Percentiles rank a stretch among this genome's conserved stretches.
phyloP scores from a whole-genome alignment of 2,113 vertebrate species.

The Oplegnathus fasciatus region DNA sequence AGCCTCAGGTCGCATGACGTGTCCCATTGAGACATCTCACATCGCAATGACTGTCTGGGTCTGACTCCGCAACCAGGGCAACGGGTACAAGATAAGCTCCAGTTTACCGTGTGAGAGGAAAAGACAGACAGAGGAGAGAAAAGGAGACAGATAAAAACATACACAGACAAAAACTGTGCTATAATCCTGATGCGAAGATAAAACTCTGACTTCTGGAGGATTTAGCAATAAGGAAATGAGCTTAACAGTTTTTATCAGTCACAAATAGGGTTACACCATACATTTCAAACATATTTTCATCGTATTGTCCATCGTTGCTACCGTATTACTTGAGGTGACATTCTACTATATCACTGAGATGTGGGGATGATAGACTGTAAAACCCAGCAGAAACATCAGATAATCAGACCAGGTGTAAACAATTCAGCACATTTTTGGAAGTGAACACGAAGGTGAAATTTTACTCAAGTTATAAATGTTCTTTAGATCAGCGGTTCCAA shows the following conservation, averaged over 20 bases:
- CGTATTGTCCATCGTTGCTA: background rate
- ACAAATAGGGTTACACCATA: background rate
- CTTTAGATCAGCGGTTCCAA: too few species aligned
- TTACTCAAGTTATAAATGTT: background rate
- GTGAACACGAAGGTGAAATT: background rate
- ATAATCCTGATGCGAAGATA: constrained; percentile 23
- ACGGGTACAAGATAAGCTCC: constrained; percentile 49
- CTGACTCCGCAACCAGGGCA: constrained; percentile 59
- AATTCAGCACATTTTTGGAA: background rate
- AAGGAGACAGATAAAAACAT: constrained; percentile 16
- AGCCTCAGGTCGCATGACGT: constrained; percentile 37
- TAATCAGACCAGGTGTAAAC: background rate
- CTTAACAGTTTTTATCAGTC: background rate
- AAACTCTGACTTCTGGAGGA: constrained; percentile 14
- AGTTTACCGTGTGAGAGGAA: constrained; percentile 23
- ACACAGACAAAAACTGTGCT: constrained; percentile 25
- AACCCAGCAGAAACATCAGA: background rate
- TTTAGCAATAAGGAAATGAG: constrained; percentile 1
- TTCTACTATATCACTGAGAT: background rate
- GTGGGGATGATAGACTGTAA: background rate
- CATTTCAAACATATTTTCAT: background rate
- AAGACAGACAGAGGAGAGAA: background rate
- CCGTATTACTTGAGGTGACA: background rate
- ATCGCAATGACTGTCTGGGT: constrained; percentile 62
- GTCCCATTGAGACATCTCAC: constrained; percentile 56